These are phyloP conservation scores for Drosophila seclusa DNA, from an alignment of 2,888 invertebrate genomes.

Conservation along the genomic window DNA sequence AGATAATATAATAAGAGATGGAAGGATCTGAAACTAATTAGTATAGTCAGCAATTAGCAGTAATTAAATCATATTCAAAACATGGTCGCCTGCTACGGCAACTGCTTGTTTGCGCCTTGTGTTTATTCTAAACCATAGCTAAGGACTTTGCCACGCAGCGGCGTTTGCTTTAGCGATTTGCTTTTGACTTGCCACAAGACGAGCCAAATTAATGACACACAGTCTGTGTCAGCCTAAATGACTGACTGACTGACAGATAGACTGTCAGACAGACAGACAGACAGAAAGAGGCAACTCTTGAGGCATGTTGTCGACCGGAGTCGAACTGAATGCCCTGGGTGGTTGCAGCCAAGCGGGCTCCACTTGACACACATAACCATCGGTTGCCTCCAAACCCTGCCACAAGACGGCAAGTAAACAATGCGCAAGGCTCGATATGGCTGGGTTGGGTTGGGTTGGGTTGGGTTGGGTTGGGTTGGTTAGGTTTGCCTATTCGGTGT, in stretches of 20 bases:
- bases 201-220: conserved; percentile 58
- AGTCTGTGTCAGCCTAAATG: conserved; percentile 31
- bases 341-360: conserved; percentile 50
- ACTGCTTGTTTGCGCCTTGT: conserved; percentile 16
- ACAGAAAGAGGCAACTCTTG: conserved; percentile 21
- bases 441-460: conserved; percentile 19
- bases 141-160: conserved; percentile 67
- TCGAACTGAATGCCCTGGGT: conserved; percentile 19
- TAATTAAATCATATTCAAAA: conserved; percentile 75
- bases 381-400: neutral
- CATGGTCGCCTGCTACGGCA: conserved; percentile 19
- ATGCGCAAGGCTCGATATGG: conserved; percentile 41
- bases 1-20: neutral
- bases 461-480: conserved; percentile 9
- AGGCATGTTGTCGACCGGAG: conserved; percentile 23
- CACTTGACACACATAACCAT: conserved; percentile 73
- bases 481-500: conserved; percentile 20
- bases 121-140: conserved; percentile 61
- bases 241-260: conserved; percentile 35
- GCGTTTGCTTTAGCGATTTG: conserved; percentile 66
- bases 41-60: conserved; percentile 60
- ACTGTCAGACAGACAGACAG: conserved; percentile 1
- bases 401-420: conserved; percentile 67
- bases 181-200: conserved; percentile 66
- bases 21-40: conserved; percentile 58